A percentile compares a stretch with the other conserved stretches of the same genome.
Conservation (phyloP, 2,113 vertebrate genomes). For the Aythya baeri region DNA sequence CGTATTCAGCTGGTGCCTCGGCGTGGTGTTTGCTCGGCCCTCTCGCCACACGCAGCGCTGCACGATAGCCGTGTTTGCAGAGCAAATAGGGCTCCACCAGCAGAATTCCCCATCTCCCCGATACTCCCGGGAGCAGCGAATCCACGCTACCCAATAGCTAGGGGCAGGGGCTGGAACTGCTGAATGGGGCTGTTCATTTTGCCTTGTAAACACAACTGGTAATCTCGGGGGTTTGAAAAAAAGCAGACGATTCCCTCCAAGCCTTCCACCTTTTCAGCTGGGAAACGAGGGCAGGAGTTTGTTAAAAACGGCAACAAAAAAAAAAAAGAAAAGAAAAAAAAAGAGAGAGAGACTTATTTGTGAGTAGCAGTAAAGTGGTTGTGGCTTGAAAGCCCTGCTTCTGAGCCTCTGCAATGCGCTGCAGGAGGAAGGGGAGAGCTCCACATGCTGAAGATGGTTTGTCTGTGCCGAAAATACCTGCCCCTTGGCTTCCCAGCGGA, state of each 20-base stretch:
- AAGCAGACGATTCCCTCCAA: not conserved
- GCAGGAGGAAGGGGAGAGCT: not conserved
- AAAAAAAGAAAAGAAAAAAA: not conserved
- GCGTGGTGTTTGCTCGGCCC: not conserved
- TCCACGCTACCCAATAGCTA: not conserved
- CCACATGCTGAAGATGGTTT: accelerated
- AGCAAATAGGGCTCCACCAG: not conserved
- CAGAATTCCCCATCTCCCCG: not conserved
- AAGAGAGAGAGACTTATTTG: not conserved
- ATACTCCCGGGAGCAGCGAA: not conserved
- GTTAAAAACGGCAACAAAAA: not conserved
- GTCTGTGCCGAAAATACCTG: not conserved
- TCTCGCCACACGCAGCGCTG: accelerated
- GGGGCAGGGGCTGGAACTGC: not conserved
- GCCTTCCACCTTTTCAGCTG: not conserved
- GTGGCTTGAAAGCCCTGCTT: not conserved
- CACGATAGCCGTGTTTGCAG: not conserved
- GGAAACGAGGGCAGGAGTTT: not conserved
- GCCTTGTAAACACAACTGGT: not conserved
- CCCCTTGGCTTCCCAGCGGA: not conserved
- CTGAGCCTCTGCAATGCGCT: not conserved
- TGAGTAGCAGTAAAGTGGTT: not conserved
- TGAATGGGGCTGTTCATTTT: conserved; percentile 22
- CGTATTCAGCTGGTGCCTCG: not conserved
- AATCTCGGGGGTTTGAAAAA: not conserved